phyloP scores from a whole-genome alignment of 2,888 invertebrate genomes.

The Euproctis similis region DNA sequence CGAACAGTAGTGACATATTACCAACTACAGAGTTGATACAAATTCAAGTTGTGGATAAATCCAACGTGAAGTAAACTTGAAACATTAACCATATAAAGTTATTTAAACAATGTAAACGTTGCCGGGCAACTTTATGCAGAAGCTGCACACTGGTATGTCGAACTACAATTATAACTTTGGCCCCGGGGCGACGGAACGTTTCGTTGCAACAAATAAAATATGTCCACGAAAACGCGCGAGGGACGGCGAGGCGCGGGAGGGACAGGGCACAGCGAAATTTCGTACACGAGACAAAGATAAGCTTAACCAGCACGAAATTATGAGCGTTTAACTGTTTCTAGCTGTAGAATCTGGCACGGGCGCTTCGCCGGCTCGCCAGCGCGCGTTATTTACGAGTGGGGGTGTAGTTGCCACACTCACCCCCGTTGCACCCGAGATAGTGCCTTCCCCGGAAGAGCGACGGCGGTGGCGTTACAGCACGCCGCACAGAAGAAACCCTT shows the following conservation, averaged over 20 bases:
- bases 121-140: constrained; percentile 63
- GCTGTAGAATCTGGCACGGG: constrained; percentile 75
- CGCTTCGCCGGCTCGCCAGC: constrained; percentile 75
- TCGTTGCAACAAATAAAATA: constrained; percentile 71
- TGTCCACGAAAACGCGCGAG: constrained; percentile 65
- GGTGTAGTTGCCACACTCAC: constrained; percentile 46
- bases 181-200: constrained; percentile 60
- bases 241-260: constrained; percentile 66
- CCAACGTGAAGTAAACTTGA: constrained; percentile 43
- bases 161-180: constrained; percentile 73
- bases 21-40: too few species aligned
- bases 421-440: constrained; percentile 68
- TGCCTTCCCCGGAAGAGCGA: constrained; percentile 69
- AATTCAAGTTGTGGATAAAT: constrained; percentile 13
- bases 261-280: constrained; percentile 65
- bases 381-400: constrained; percentile 74
- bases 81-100: constrained; percentile 64
- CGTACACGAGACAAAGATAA: constrained; percentile 75
- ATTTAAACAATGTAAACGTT: constrained; percentile 65
- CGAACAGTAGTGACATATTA: too few species aligned
- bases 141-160: constrained; percentile 71
- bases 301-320: constrained; percentile 76
- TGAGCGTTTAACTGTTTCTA: constrained; percentile 77
- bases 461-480: constrained; percentile 48
- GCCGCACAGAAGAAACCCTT: constrained; percentile 28